A percentile compares a stretch with the other conserved stretches of the same genome.
Conservation (phyloP, 37 sponge, comb jelly and placozoan species). For the Halichondria panicea region DNA sequence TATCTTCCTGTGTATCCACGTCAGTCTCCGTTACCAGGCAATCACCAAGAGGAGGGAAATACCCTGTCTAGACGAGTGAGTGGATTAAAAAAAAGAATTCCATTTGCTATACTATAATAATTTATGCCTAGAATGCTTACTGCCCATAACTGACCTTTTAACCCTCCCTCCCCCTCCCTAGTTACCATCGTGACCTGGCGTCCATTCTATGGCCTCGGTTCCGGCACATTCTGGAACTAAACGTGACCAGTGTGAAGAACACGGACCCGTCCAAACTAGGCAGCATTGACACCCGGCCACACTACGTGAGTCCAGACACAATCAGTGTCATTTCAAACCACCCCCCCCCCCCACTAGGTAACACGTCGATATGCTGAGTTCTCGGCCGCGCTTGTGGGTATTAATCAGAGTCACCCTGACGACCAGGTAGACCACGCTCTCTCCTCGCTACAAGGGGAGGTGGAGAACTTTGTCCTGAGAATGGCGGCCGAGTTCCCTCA, state of each 20-base stretch:
- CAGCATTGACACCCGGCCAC: constrained; percentile 93
- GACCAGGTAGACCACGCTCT: constrained; percentile 77
- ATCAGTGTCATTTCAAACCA: too few species aligned
- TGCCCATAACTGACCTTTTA: neutral
- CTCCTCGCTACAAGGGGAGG: constrained; percentile 84
- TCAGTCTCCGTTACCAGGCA: constrained; percentile 77
- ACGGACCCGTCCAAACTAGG: constrained; percentile 82
- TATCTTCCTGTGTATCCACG: constrained; percentile 91
- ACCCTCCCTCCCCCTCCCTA: constrained; percentile 27
- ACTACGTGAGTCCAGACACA: constrained; percentile 74
- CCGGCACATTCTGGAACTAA: constrained; percentile 75
- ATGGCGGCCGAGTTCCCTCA: constrained; percentile 96
- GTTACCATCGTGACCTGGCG: constrained; percentile 73
- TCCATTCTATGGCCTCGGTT: constrained; percentile 92
- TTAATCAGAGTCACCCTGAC: constrained; percentile 88
- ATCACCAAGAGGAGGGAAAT: constrained; percentile 68
- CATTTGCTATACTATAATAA: neutral
- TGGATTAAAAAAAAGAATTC: neutral
- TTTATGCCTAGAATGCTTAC: neutral
- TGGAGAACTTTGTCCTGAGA: constrained; percentile 92
- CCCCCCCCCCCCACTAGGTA: constrained; percentile 49
- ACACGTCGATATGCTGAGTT: constrained; percentile 98
- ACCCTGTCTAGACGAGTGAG: constrained; percentile 63
- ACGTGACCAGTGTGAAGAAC: constrained; percentile 84
- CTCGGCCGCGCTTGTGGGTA: constrained; percentile 89